Evolutionary conservation across 2,888 invertebrate genomes (phyloP).

Genomic region (Drosophila anomalata): DNA sequence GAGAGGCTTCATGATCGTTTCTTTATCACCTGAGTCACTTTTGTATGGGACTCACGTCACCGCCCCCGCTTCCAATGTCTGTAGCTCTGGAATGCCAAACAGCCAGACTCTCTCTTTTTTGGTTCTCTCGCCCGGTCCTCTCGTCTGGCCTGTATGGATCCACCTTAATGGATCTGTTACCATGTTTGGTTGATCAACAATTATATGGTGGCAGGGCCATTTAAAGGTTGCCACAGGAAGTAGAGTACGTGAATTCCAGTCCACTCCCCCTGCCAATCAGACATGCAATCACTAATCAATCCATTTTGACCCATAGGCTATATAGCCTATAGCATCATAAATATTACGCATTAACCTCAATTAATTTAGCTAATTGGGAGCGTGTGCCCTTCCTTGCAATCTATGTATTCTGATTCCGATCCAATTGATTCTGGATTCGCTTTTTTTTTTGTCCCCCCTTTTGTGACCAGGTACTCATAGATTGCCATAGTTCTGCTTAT

Average conservation of each 20-base stretch:
- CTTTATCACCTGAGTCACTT: constrained; percentile 76
- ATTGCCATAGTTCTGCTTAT: constrained; percentile 34
- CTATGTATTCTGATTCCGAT: constrained; percentile 2
- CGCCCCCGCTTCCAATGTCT: constrained; percentile 31
- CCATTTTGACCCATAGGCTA: constrained; percentile 33
- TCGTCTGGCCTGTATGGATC: constrained; percentile 17
- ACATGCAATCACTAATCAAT: constrained; percentile 59
- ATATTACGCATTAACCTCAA: constrained; percentile 60
- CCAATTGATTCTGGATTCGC: constrained; percentile 34
- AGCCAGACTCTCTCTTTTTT: constrained; percentile 22
- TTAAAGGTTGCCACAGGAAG: constrained; percentile 56
- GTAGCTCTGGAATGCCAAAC: constrained; percentile 56
- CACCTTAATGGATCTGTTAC: constrained; percentile 59
- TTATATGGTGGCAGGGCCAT: constrained; percentile 67
- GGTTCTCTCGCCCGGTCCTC: constrained; percentile 14
- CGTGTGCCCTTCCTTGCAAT: constrained; percentile 46
- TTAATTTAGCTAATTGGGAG: constrained; percentile 72
- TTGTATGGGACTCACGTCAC: constrained; percentile 69
- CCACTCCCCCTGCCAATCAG: background rate
- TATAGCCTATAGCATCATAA: constrained; percentile 57
- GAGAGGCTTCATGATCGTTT: constrained; percentile 54
- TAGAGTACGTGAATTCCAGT: constrained; percentile 48
- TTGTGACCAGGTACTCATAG: constrained; percentile 27
- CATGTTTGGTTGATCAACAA: constrained; percentile 67
- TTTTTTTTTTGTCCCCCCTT: constrained; percentile 4